phyloP scores from a whole-genome alignment of 2,797 vertebrate genomes.

The Siniperca scherzeri region DNA sequence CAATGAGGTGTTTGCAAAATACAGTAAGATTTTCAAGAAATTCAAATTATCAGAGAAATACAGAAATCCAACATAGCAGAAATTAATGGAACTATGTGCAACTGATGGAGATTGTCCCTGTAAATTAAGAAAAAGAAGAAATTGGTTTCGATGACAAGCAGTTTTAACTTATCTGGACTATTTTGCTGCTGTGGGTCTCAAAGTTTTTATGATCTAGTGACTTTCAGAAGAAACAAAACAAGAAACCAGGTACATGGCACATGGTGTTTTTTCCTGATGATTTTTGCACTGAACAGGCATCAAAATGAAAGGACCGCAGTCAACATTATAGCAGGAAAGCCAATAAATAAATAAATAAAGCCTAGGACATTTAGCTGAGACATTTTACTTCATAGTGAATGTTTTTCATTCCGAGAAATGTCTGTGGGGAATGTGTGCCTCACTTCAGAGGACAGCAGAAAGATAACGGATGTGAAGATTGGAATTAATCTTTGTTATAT shows the following conservation, averaged over 20 bases:
- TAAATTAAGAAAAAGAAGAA: neutral
- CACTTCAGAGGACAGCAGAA: neutral
- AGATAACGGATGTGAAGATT: neutral
- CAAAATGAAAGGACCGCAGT: neutral
- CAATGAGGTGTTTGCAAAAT: conserved; percentile 52
- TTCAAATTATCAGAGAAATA: conserved; percentile 7
- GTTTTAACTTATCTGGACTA: neutral
- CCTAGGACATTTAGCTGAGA: neutral
- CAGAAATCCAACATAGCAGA: neutral
- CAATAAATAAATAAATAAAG: neutral
- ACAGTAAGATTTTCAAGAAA: conserved; percentile 14
- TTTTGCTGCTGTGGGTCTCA: neutral
- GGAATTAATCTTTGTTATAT: neutral
- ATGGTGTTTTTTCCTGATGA: neutral
- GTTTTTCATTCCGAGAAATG: conserved; percentile 8
- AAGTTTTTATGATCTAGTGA: neutral
- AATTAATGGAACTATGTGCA: neutral
- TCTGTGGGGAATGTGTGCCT: neutral
- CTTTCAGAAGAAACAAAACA: neutral
- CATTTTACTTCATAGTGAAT: neutral
- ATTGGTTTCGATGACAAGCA: neutral
- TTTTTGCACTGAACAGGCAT: conserved; percentile 3
- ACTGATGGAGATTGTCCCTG: neutral
- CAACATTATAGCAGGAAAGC: neutral
- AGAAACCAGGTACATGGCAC: neutral